phyloP scores from a whole-genome alignment of 2,113 vertebrate species.

The Tyto alba region DNA sequence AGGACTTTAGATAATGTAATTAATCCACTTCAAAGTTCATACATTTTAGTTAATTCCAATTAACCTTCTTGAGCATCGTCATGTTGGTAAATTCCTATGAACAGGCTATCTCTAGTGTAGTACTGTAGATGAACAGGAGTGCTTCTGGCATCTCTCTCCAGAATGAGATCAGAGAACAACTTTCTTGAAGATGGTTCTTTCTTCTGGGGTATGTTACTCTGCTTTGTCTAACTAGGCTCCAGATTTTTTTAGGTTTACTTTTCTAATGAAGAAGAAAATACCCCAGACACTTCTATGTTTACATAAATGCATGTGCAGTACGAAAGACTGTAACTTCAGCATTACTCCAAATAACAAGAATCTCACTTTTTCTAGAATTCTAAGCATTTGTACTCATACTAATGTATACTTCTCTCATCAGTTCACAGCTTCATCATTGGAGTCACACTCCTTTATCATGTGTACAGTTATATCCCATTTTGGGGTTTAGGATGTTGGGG shows the following conservation, averaged over 20 bases:
- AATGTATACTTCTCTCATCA: not conserved
- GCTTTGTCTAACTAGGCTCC: not conserved
- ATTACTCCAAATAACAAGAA: not conserved
- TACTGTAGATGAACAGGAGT: not conserved
- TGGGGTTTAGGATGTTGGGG: not conserved
- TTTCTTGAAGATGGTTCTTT: not conserved
- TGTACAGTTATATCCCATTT: not conserved
- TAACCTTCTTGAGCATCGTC: not conserved
- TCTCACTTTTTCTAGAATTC: not conserved
- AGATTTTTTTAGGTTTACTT: not conserved
- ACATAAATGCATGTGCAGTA: not conserved
- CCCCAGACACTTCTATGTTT: not conserved
- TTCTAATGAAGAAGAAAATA: not conserved
- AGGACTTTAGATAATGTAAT: slow-evolving; percentile 35
- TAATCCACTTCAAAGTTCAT: slow-evolving; percentile 51
- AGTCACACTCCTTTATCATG: not conserved
- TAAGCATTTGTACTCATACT: not conserved
- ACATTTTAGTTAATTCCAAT: slow-evolving; percentile 29
- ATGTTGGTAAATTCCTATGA: not conserved
- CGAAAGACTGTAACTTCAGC: not conserved
- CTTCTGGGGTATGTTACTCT: not conserved
- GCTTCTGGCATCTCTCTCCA: not conserved
- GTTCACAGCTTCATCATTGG: not conserved
- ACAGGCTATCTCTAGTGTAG: not conserved
- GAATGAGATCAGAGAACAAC: not conserved